Evolutionary conservation across 2,797 vertebrate genomes (phyloP), one percentile per base, ranked within the genome.

Genomic region (Martes flavigula): DNA sequence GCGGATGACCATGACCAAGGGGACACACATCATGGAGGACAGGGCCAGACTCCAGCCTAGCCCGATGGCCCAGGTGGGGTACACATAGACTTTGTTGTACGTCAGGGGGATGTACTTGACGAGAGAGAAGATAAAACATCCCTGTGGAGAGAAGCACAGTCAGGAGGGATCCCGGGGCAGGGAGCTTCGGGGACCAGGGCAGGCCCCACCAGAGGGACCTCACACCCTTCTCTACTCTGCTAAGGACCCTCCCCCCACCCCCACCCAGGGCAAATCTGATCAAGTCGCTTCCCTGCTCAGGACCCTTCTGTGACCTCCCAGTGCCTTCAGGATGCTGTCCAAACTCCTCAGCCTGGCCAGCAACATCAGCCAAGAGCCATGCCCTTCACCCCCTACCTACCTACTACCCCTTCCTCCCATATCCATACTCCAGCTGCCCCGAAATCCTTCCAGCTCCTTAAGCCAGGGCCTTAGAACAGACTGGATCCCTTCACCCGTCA

Each of bases 71-170:
- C 99, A 99, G 81, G 99, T 99, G 13, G 99, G 99, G 98, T 99
- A 99, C 72, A 99, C 98, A 75, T 99, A 99, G 97, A 99, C 98
- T 98, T 99, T 99, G 98, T 99, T 99, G 98, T 99, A 99, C 93
- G 99, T 99, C 99, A 99, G 98, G 82, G 99, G 99, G 97, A 99
- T 99, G 96, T 99, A 99, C 98, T 99, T 99, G 98, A 99, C 99
- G 98, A 99, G 98, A 82, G 99, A 99, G 98, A 99, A 99, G 98
- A 99, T 96, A 95, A 99, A 99, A 98, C 99, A 99, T 95, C 99
- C 99, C 99, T 99, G 98, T 23, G 82, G 90, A 97, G 95, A 96
- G 77, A 94, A 17, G 70, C n/a, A n/a, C 2, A 9, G 90, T 96
- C 54, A 96, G 83, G 32, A 43, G 51, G 38, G 20, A 23, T 15